phyloP scores from a whole-genome alignment of 1,140 invertebrate species.

The Pachypsylla venusta region DNA sequence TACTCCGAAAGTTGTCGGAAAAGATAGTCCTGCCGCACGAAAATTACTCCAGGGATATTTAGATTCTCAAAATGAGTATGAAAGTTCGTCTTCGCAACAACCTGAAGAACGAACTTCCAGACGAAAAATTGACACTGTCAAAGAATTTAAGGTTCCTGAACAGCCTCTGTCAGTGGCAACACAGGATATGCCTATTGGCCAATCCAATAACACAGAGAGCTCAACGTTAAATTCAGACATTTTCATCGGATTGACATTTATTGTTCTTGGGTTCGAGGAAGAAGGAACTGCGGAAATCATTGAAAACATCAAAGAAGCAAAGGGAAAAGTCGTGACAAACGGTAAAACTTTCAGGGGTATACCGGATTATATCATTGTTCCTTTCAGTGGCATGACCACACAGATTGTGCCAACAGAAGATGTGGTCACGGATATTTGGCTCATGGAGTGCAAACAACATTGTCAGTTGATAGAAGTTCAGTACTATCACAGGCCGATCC shows the following conservation, averaged over 20 bases:
- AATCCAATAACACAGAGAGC: no score
- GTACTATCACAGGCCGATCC: constrained; percentile 47
- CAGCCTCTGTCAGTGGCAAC: background rate
- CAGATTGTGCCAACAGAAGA: constrained; percentile 2
- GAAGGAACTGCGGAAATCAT: background rate
- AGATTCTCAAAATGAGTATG: background rate
- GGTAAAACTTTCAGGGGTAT: constrained; percentile 6
- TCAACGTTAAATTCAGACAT: no score
- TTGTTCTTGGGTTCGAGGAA: background rate
- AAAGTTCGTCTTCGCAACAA: background rate
- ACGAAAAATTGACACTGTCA: background rate
- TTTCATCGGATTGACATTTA: no score
- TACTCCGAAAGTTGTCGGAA: background rate
- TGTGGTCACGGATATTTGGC: constrained; percentile 2
- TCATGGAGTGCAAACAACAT: constrained; percentile 30
- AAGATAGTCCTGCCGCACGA: background rate
- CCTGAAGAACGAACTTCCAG: no score
- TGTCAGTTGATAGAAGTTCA: constrained; percentile 37
- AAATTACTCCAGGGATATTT: constrained; percentile 1
- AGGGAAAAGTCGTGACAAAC: background rate
- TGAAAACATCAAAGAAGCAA: background rate
- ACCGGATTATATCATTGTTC: constrained; percentile 11
- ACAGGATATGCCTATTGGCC: no score
- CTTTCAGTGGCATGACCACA: constrained; percentile 3
- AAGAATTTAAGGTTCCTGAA: background rate